Base-by-base conservation (phyloP, 2,888 invertebrate genomes). In the Nebria brevicollis region DNA sequence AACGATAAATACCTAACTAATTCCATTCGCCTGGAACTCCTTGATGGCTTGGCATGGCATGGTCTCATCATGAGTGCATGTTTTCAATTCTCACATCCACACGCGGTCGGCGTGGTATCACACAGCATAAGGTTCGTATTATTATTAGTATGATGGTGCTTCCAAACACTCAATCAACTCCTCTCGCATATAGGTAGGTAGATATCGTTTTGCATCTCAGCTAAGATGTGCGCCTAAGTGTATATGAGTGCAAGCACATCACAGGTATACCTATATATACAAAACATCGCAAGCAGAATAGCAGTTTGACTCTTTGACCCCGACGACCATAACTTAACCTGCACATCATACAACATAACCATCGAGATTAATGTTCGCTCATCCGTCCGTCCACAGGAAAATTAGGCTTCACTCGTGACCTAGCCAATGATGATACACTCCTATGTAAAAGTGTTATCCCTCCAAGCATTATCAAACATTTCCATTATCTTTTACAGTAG, bases 331-430 rank as follows among this genome's bases (percentile, higher is more conserved):
- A 74, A 74, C 79, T 79, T 79, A 74, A 79, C 73, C 74, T 42
- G 75, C 79, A 74, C 79, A 79, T 79, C 79, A 79, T 79, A 74
- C 75, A 74, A 79, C 79, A 79, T 79, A 79, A 79, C 79, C 79
- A 79, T 79, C 74, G 79, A 79, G 79, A 79, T 79, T 79, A 79
- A 79, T 79, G 79, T 74, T 74, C 54, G 54, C 42, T 41, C 68
- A 66, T 73, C 66, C 25, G 64, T 73, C 73, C 79, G 43, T 74
- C 74, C 79, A 54, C 73, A 68, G 74, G 79, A 54, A 79, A 79
- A 79, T 79, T 79, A 79, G 79, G 79, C 79, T 26, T 70, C 70
- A 70, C 70, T 70, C 70, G 70, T 70, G 70, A 70, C 70, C 70
- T 34, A 70, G 20, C 70, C 70, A 25, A 15, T 11, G 70, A 70